Evolutionary conservation across 1,140 invertebrate species (phyloP).

Genomic region (Drosophila obscura): DNA sequence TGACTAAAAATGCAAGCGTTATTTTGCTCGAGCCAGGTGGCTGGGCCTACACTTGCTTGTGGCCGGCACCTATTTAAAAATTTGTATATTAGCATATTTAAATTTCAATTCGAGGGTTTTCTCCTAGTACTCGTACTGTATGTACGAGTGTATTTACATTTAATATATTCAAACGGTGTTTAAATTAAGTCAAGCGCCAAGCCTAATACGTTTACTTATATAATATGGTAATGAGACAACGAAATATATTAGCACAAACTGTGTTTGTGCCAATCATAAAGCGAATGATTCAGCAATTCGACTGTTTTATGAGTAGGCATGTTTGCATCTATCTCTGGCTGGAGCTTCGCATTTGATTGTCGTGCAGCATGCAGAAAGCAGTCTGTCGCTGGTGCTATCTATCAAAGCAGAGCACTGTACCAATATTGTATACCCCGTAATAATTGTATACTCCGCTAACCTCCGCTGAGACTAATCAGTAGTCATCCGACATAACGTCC

Average conservation of each 20-base stretch:
- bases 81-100: conserved; percentile 25
- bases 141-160: no score
- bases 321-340: neutral
- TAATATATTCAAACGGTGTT: conserved; percentile 16
- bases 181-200: conserved; percentile 1
- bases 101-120: neutral
- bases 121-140: no score
- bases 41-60: conserved; percentile 11
- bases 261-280: conserved; percentile 22
- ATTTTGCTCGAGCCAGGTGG: conserved; percentile 30
- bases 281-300: conserved; percentile 33
- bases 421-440: no score
- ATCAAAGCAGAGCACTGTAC: no score
- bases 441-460: no score
- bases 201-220: neutral
- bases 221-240: conserved; percentile 4
- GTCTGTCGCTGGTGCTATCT: neutral
- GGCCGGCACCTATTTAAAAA: neutral
- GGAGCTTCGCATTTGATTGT: neutral
- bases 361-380: conserved; percentile 4
- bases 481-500: no score
- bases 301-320: neutral
- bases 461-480: no score
- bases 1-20: conserved; percentile 20
- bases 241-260: conserved; percentile 18